phyloP scores from a whole-genome alignment of 2,888 invertebrate species.

The Temnothorax unifasciatus region DNA sequence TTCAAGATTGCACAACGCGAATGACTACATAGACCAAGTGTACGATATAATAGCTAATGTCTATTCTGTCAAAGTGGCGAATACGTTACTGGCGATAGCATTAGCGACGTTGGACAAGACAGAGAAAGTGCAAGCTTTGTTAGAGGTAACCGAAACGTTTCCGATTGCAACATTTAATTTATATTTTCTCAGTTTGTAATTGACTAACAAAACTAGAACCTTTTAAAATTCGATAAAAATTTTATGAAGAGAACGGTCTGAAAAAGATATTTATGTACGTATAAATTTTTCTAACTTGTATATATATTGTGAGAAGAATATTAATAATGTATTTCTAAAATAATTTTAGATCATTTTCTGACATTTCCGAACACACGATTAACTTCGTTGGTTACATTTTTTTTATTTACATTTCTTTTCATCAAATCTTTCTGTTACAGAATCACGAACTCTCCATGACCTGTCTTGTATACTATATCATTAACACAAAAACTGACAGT shows the following conservation, averaged over 20 bases:
- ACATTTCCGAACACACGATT: neutral
- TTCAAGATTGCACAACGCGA: neutral
- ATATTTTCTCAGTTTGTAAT: conserved; percentile 5
- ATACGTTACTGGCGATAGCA: conserved; percentile 54
- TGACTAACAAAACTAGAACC: neutral
- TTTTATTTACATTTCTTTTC: conserved; percentile 1
- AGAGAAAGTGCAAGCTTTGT: conserved; percentile 58
- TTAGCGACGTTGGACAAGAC: conserved; percentile 74
- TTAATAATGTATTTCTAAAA: neutral
- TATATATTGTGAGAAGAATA: neutral
- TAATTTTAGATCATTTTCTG: neutral
- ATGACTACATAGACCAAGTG: conserved; percentile 64
- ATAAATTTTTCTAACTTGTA: neutral
- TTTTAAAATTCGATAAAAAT: conserved; percentile 1
- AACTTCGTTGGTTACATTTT: neutral
- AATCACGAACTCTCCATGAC: neutral
- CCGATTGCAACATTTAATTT: neutral
- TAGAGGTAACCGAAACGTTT: conserved; percentile 62
- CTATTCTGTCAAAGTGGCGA: neutral
- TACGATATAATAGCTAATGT: conserved; percentile 28
- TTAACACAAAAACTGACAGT: neutral
- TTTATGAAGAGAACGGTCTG: neutral
- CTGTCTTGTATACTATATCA: neutral
- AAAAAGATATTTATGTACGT: neutral
- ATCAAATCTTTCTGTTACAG: conserved; percentile 15